These are phyloP conservation scores for Pammene aurita DNA, from an alignment of 2,888 invertebrate species.

Conservation along the genomic window DNA sequence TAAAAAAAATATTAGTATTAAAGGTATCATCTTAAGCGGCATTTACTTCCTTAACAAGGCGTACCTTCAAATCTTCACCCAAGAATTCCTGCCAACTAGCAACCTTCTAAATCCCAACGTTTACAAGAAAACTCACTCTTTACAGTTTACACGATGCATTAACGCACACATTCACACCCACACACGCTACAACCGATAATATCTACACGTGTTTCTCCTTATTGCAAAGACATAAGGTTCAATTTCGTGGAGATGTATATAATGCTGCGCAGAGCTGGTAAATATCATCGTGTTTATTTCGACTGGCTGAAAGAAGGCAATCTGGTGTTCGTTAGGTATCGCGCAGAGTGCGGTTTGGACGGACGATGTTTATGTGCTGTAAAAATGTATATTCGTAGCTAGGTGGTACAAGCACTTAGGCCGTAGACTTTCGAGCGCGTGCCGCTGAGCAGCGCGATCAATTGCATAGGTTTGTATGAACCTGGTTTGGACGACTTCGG, in stretches of 20 bases:
- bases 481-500: no score
- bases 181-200: not conserved
- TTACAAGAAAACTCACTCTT: constrained; percentile 30
- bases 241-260: not conserved
- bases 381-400: constrained; percentile 7
- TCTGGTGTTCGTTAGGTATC: constrained; percentile 69
- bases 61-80: not conserved
- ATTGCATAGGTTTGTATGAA: no score
- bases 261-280: constrained; percentile 57
- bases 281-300: constrained; percentile 80
- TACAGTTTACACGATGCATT: constrained; percentile 26
- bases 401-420: no score
- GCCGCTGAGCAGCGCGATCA: no score
- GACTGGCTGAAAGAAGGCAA: constrained; percentile 81
- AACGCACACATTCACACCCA: constrained; percentile 26
- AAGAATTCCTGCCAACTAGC: not conserved
- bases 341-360: constrained; percentile 26
- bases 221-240: not conserved
- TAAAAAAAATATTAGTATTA: no score
- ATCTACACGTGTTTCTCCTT: not conserved
- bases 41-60: no score
- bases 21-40: no score
- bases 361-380: constrained; percentile 9
- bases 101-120: constrained; percentile 13
- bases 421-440: no score